Percentiles rank a stretch among this genome's conserved stretches.
These are phyloP conservation scores for Pleuronectes platessa DNA, from an alignment of 2,113 vertebrate species.

Conservation along the genomic window DNA sequence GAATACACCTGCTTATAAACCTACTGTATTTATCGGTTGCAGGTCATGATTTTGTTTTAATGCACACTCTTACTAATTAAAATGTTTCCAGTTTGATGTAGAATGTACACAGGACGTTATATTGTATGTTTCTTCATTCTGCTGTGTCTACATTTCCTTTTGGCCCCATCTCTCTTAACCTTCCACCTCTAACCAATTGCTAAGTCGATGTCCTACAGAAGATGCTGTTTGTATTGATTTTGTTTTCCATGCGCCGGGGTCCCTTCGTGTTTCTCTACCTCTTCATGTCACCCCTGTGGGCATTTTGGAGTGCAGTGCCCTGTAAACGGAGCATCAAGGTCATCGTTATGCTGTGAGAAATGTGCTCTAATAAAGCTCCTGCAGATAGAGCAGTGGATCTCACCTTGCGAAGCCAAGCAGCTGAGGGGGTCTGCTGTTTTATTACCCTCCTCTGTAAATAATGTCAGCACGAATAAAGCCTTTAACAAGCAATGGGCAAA, in stretches of 20 bases:
- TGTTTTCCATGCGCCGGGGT: slow-evolving; percentile 3
- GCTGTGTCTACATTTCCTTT: too few species aligned
- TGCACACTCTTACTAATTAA: too few species aligned
- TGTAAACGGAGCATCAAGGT: slow-evolving; percentile 65
- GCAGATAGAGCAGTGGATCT: slow-evolving; percentile 20
- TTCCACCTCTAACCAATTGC: neutral
- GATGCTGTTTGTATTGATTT: slow-evolving; percentile 25
- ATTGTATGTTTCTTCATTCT: too few species aligned
- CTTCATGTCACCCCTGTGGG: slow-evolving; percentile 25
- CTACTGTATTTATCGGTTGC: too few species aligned
- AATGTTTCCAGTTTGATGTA: too few species aligned
- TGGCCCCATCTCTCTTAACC: neutral
- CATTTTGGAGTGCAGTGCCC: slow-evolving; percentile 15
- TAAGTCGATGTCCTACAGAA: neutral
- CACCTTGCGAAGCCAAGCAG: slow-evolving; percentile 14
- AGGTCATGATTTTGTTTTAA: too few species aligned
- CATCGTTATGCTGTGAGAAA: slow-evolving; percentile 38
- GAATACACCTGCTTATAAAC: too few species aligned
- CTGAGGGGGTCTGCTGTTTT: neutral
- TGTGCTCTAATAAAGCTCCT: slow-evolving; percentile 51
- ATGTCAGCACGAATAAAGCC: neutral
- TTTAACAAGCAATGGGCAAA: neutral
- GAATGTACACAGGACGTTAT: too few species aligned
- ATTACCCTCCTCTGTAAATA: slow-evolving; percentile 13
- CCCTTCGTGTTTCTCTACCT: slow-evolving; percentile 14